These are phyloP conservation scores for Sphaerodactylus townsendi DNA, from an alignment of 2,113 vertebrate genomes.

Conservation along the genomic window DNA sequence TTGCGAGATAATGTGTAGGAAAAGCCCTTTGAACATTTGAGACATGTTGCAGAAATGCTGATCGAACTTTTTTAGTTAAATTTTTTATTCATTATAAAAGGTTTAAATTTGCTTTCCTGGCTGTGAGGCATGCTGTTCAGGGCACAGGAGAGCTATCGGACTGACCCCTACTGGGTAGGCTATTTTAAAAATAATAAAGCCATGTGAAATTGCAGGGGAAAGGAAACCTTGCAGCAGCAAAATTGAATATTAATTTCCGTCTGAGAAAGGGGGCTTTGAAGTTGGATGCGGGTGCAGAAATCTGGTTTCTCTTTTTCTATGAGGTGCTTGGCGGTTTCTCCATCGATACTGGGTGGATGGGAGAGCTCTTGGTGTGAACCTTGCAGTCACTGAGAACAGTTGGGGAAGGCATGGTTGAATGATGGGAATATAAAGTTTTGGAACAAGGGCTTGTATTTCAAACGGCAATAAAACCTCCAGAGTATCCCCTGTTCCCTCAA, in stretches of 20 bases:
- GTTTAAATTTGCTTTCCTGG: background rate
- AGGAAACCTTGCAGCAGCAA: background rate
- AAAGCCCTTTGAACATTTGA: background rate
- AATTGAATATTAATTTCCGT: slow-evolving; percentile 6
- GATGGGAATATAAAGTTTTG: background rate
- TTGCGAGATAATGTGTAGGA: background rate
- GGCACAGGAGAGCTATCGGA: background rate
- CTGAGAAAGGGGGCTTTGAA: background rate
- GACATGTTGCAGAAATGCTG: background rate
- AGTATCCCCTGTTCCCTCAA: background rate
- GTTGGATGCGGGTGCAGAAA: background rate
- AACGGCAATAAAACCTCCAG: background rate
- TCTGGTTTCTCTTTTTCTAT: background rate
- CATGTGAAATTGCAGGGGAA: background rate
- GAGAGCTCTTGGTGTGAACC: background rate
- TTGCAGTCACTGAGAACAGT: background rate
- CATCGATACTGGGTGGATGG: background rate
- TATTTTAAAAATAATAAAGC: background rate
- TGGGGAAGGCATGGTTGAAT: background rate
- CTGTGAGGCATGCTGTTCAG: background rate
- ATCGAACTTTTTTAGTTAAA: background rate
- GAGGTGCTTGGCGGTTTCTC: background rate
- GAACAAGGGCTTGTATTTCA: background rate
- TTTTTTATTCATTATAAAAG: background rate
- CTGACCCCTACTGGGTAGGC: background rate